Percentiles rank a stretch among this genome's conserved stretches.
These are phyloP conservation scores for Apis dorsata DNA, from an alignment of 1,140 invertebrate species.

Conservation along the genomic window DNA sequence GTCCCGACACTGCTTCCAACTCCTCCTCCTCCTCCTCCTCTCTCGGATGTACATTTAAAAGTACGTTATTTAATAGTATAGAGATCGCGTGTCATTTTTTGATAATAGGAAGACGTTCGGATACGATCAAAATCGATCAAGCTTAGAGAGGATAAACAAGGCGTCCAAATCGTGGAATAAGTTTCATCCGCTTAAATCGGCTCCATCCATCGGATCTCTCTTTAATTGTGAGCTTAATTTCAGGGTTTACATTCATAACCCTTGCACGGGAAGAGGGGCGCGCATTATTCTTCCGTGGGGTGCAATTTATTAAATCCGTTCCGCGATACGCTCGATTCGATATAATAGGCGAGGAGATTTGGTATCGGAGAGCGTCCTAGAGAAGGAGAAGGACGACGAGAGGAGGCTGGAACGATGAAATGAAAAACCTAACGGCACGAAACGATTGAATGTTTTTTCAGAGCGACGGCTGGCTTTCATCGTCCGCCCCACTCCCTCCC, in stretches of 20 bases:
- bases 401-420: not conserved
- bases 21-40: too few species aligned
- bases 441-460: not conserved
- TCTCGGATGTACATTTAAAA: too few species aligned
- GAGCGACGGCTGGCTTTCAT: not conserved
- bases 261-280: slow-evolving; percentile 62
- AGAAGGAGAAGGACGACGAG: not conserved
- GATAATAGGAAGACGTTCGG: too few species aligned
- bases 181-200: slow-evolving; percentile 48
- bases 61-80: too few species aligned
- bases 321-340: slow-evolving; percentile 29
- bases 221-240: slow-evolving; percentile 72
- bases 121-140: not conserved
- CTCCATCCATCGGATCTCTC: slow-evolving; percentile 44
- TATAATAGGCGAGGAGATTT: not conserved
- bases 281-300: slow-evolving; percentile 44
- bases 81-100: too few species aligned
- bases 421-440: not conserved
- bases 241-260: slow-evolving; percentile 72
- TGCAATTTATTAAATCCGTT: slow-evolving; percentile 54
- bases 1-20: not conserved
- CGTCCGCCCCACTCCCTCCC: not conserved
- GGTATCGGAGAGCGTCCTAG: not conserved
- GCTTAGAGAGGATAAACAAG: not conserved
- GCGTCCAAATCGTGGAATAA: slow-evolving; percentile 22